Conservation (phyloP, 2,888 invertebrate species). For the Xiphydria camelus region DNA sequence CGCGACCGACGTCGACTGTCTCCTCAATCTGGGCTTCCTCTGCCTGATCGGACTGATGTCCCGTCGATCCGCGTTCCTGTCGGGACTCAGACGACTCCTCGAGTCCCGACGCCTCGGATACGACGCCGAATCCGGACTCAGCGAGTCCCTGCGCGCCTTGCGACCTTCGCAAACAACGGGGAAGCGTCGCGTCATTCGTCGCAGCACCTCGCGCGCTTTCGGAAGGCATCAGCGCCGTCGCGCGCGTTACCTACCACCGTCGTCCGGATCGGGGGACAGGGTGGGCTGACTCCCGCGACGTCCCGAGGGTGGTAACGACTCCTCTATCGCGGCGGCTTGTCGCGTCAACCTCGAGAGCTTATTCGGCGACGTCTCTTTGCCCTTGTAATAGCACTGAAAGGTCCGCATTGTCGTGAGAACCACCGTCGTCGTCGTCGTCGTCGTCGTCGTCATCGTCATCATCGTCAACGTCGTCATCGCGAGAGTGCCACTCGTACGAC, state of each 20-base stretch:
- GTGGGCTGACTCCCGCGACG: constrained; percentile 82
- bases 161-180: constrained; percentile 63
- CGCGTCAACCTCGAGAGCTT: constrained; percentile 74
- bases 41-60: constrained; percentile 79
- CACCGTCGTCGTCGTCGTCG: too few relatives aligned
- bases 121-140: constrained; percentile 89
- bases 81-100: constrained; percentile 77
- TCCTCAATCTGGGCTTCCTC: constrained; percentile 69
- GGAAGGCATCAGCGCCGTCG: constrained; percentile 16
- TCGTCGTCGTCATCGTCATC: too few relatives aligned
- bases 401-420: too few relatives aligned
- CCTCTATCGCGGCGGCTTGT: constrained; percentile 88
- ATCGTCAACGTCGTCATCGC: too few relatives aligned
- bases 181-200: background rate
- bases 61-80: constrained; percentile 73
- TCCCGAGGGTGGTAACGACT: constrained; percentile 74
- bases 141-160: constrained; percentile 78
- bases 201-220: background rate
- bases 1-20: constrained; percentile 81
- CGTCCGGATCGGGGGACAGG: constrained; percentile 77
- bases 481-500: too few relatives aligned
- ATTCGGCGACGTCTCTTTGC: constrained; percentile 51
- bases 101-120: constrained; percentile 72
- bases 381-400: constrained; percentile 52
- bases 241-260: constrained; percentile 50